phyloP scores from a whole-genome alignment of 2,113 vertebrate genomes.

The Mormyrus lacerda region DNA sequence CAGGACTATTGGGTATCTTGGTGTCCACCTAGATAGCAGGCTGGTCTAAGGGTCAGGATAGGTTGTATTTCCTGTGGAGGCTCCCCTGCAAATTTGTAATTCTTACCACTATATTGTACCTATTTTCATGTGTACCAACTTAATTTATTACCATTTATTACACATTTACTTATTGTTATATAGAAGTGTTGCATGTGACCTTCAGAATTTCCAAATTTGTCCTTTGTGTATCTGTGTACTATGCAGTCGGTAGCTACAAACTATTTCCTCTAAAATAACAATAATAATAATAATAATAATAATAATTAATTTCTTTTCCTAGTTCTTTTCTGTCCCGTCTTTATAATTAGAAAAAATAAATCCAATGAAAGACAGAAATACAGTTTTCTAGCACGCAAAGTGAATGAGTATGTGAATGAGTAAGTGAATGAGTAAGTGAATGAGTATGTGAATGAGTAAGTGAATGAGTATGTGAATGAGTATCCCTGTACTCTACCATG shows the following conservation, averaged over 20 bases:
- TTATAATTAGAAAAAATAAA: too few relatives aligned
- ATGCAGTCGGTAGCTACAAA: not conserved
- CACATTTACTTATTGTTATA: not conserved
- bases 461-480: not conserved
- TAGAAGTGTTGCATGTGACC: not conserved
- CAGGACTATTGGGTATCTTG: too few relatives aligned
- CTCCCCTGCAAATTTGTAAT: not conserved
- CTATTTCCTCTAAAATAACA: too few relatives aligned
- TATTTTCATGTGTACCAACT: not conserved
- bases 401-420: not conserved
- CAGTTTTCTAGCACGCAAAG: not conserved
- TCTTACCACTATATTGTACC: not conserved
- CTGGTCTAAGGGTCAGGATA: too few relatives aligned
- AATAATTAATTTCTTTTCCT: too few relatives aligned
- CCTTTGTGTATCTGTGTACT: not conserved
- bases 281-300: too few relatives aligned
- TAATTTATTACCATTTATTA: not conserved
- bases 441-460: too few relatives aligned
- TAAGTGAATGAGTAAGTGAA: not conserved
- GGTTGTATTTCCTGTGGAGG: not conserved
- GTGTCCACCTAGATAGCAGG: too few relatives aligned
- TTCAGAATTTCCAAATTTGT: not conserved
- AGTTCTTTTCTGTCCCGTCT: too few relatives aligned
- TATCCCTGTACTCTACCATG: conserved; percentile 69
- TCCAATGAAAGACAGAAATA: not conserved